A percentile compares a stretch with the other conserved stretches of the same genome.
These are phyloP conservation scores for Hystrix cristata DNA, from an alignment of 2,113 vertebrate genomes.

Conservation along the genomic window DNA sequence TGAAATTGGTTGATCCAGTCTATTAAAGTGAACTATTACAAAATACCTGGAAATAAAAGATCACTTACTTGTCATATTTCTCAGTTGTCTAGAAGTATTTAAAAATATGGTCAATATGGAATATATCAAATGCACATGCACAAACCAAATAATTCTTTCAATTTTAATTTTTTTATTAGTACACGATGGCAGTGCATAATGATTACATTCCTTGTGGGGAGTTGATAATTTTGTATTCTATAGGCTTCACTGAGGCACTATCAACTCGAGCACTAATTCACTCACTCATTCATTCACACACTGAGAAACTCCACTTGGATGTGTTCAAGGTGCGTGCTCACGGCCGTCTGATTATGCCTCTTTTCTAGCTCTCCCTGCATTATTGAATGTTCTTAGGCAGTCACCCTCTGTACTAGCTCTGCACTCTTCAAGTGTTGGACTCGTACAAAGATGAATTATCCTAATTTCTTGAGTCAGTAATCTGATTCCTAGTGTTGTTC, in stretches of 20 bases:
- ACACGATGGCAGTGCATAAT: neutral
- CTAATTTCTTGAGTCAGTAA: neutral
- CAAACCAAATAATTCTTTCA: neutral
- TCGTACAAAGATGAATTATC: slow-evolving; percentile 4
- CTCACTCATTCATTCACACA: neutral
- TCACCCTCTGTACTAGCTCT: neutral
- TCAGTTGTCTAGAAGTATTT: neutral
- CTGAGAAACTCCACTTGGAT: neutral
- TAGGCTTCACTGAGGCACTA: neutral
- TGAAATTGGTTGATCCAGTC: neutral
- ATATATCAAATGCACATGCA: neutral
- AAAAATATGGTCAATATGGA: neutral
- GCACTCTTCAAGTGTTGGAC: neutral
- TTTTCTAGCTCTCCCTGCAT: neutral
- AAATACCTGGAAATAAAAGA: neutral
- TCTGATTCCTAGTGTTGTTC: neutral
- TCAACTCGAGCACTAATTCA: neutral
- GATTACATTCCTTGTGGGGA: neutral
- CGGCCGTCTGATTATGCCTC: neutral
- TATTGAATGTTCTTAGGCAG: neutral
- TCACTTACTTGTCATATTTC: neutral
- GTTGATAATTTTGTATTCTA: neutral
- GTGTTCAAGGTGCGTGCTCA: neutral
- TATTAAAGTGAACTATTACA: neutral
- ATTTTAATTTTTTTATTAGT: neutral